Percentiles rank a stretch among this genome's conserved stretches.
Conservation (phyloP, 2,113 vertebrate genomes). For the Muntiacus reevesi region DNA sequence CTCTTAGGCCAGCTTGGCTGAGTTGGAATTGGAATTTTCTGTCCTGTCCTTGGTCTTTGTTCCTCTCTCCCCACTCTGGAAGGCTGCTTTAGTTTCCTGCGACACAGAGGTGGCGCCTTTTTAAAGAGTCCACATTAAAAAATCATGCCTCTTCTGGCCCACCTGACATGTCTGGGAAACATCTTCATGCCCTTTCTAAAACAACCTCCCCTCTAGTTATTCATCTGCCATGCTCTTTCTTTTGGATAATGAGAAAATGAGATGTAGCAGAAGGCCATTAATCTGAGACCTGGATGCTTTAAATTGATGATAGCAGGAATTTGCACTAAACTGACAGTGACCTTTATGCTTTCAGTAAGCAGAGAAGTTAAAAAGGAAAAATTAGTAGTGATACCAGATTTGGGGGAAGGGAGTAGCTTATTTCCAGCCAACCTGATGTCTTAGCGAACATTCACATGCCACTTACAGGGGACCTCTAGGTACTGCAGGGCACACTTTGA, state of each 20-base stretch:
- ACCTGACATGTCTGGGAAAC: neutral
- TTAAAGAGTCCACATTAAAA: neutral
- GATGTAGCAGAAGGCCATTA: neutral
- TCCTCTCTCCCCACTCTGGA: neutral
- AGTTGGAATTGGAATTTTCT: neutral
- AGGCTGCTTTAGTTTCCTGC: neutral
- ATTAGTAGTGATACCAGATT: neutral
- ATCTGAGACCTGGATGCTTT: neutral
- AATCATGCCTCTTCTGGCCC: neutral
- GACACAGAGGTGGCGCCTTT: neutral
- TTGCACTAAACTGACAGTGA: neutral
- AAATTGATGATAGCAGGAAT: neutral
- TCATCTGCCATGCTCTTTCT: neutral
- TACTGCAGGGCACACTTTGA: neutral
- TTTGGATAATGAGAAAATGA: constrained; percentile 37
- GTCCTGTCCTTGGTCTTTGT: neutral
- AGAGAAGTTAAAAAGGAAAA: neutral
- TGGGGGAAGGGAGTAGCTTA: neutral
- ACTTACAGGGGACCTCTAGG: neutral
- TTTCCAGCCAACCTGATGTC: neutral
- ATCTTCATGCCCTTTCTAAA: neutral
- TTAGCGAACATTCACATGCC: neutral
- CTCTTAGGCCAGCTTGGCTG: neutral
- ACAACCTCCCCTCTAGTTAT: neutral
- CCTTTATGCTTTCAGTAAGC: neutral